These are phyloP conservation scores for Ceratina japonica DNA, from an alignment of 1,140 invertebrate species.

Conservation along the genomic window DNA sequence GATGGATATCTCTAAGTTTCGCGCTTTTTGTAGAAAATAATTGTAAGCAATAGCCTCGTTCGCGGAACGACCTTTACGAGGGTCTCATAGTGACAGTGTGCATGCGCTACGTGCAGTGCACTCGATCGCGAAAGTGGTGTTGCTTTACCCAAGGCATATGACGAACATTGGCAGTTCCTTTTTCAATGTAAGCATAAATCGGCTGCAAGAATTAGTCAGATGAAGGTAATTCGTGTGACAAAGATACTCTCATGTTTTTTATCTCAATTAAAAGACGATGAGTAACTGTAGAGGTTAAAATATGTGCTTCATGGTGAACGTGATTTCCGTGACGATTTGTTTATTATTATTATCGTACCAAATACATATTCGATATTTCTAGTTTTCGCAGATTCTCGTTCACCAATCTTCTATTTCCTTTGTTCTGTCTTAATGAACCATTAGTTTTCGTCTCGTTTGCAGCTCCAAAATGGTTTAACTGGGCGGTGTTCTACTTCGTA, in stretches of 20 bases:
- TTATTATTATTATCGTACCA: conserved; percentile 46
- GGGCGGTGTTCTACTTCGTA: conserved; percentile 8
- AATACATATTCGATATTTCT: neutral
- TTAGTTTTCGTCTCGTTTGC: neutral
- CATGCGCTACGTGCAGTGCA: conserved; percentile 43
- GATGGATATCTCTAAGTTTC: neutral
- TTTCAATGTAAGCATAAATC: conserved; percentile 32
- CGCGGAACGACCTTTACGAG: conserved; percentile 19
- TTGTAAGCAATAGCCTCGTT: conserved; percentile 38
- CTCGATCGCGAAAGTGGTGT: conserved; percentile 40
- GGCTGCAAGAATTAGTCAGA: conserved; percentile 58
- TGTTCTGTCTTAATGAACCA: neutral
- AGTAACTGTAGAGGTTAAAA: conserved; percentile 15
- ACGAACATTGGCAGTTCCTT: conserved; percentile 35
- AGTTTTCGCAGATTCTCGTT: neutral
- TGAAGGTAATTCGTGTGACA: conserved; percentile 58
- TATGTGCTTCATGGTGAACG: neutral
- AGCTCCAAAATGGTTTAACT: neutral
- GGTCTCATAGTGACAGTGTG: conserved; percentile 30
- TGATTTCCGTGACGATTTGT: conserved; percentile 35
- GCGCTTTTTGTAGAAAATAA: neutral
- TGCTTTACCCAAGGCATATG: conserved; percentile 51
- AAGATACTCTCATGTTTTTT: neutral
- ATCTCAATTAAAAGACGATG: neutral
- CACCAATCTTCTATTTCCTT: neutral